Percentiles rank a stretch among this genome's conserved stretches.
Evolutionary conservation across 2,113 vertebrate species (phyloP).

Genomic region (Daubentonia madagascariensis): DNA sequence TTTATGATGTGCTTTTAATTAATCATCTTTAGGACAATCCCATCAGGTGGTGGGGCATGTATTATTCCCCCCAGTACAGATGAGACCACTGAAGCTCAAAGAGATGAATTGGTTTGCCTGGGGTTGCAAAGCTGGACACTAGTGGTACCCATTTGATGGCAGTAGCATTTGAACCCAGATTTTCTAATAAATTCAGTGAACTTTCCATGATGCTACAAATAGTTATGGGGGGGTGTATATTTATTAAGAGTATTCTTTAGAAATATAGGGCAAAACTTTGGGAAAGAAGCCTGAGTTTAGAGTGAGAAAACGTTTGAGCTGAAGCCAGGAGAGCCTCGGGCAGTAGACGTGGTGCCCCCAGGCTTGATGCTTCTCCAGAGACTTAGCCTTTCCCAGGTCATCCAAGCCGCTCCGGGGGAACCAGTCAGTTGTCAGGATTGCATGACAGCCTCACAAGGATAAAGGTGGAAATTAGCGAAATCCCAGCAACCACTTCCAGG

Average conservation of each 20-base stretch:
- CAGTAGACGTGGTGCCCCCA: accelerated
- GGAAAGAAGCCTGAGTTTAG: neutral
- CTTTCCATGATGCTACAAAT: neutral
- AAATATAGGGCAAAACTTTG: conserved; percentile 7
- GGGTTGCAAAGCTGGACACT: neutral
- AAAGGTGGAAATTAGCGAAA: neutral
- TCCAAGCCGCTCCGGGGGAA: neutral
- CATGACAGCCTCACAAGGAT: neutral
- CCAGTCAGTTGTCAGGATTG: neutral
- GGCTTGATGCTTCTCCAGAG: neutral
- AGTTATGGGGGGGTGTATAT: neutral
- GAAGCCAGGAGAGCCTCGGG: neutral
- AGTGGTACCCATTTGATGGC: neutral
- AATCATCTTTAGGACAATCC: neutral
- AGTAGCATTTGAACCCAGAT: neutral
- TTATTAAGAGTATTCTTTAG: neutral
- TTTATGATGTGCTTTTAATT: neutral
- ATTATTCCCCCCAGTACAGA: neutral
- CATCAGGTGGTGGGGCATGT: neutral
- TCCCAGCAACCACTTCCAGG: neutral
- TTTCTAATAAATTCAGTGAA: neutral
- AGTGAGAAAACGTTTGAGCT: neutral
- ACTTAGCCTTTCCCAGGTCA: neutral
- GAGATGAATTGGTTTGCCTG: neutral
- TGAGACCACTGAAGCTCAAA: neutral